Evolutionary conservation across 2,888 invertebrate genomes (phyloP).

Genomic region (Gari tellinella): DNA sequence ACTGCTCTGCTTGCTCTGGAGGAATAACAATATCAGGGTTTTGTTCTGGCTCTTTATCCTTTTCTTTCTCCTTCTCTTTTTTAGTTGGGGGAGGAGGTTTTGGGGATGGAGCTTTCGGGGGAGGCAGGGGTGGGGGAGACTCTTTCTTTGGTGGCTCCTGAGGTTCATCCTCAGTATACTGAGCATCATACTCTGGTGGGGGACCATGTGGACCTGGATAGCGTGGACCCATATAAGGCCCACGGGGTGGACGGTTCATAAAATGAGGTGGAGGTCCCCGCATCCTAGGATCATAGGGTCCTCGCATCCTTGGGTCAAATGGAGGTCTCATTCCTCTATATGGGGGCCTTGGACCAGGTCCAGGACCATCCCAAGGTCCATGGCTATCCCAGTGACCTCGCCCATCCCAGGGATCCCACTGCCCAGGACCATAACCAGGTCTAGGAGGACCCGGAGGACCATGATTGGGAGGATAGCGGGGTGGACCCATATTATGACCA

Average conservation of each 20-base stretch:
- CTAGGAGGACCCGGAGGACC: conserved; percentile 66
- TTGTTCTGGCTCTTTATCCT: conserved; percentile 62
- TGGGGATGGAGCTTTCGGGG: conserved; percentile 76
- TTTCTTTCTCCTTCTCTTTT: conserved; percentile 64
- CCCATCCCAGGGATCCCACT: conserved; percentile 55
- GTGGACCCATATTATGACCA: conserved; percentile 12
- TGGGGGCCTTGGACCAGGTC: conserved; percentile 50
- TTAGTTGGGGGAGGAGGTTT: conserved; percentile 77
- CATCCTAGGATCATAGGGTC: conserved; percentile 59
- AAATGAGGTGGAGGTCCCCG: conserved; percentile 48
- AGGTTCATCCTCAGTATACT: conserved; percentile 26
- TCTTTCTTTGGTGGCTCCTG: conserved; percentile 45
- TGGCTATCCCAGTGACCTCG: conserved; percentile 53
- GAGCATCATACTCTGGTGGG: conserved; percentile 54
- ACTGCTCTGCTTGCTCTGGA: conserved; percentile 82
- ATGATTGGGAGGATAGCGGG: conserved; percentile 57
- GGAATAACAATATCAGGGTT: conserved; percentile 76
- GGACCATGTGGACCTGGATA: conserved; percentile 64
- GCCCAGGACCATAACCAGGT: conserved; percentile 41
- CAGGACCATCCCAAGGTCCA: conserved; percentile 49
- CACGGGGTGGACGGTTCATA: conserved; percentile 49
- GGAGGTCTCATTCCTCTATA: conserved; percentile 68
- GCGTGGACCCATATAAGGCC: conserved; percentile 57
- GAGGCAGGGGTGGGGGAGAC: conserved; percentile 75
- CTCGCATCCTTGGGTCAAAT: conserved; percentile 59